A percentile compares a stretch with the other conserved stretches of the same genome.
phyloP scores from a whole-genome alignment of 2,888 invertebrate species.

The Cantharis flavilabris region DNA sequence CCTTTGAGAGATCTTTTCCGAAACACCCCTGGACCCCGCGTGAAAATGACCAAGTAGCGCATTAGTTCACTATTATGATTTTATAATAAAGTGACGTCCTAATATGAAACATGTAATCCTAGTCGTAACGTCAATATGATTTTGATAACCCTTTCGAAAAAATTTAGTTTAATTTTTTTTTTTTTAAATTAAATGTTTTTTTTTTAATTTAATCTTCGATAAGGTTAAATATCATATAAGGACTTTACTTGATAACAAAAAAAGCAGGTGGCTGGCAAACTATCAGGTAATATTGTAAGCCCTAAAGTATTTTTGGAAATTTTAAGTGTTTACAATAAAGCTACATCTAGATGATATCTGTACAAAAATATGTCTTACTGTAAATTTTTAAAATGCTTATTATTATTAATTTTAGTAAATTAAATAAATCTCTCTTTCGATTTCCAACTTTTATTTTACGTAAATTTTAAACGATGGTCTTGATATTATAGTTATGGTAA shows the following conservation, averaged over 20 bases:
- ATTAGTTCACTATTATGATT: slow-evolving; percentile 46
- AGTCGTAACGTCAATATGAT: slow-evolving; percentile 35
- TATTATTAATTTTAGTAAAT: too few species aligned
- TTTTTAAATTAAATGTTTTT: not conserved
- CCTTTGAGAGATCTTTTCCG: slow-evolving; percentile 97
- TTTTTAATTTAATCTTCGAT: not conserved
- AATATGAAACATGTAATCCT: slow-evolving; percentile 10
- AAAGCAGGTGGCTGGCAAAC: slow-evolving; percentile 57
- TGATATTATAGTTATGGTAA: not conserved
- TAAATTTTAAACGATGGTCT: not conserved
- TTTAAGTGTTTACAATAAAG: not conserved
- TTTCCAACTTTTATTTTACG: too few species aligned
- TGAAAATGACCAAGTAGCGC: slow-evolving; percentile 59
- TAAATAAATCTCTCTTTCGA: too few species aligned
- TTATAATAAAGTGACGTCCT: slow-evolving; percentile 19
- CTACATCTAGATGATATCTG: not conserved
- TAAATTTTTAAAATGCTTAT: too few species aligned
- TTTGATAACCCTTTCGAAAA: not conserved
- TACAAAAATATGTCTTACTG: not conserved
- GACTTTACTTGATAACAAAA: slow-evolving; percentile 32
- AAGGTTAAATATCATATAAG: slow-evolving; percentile 2
- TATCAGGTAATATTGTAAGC: not conserved
- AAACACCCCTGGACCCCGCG: slow-evolving; percentile 83
- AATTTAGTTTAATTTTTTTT: too few species aligned
- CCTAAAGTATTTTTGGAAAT: not conserved